Evolutionary conservation across 2,113 vertebrate species (phyloP).

Genomic region (Coptodon rendalli): DNA sequence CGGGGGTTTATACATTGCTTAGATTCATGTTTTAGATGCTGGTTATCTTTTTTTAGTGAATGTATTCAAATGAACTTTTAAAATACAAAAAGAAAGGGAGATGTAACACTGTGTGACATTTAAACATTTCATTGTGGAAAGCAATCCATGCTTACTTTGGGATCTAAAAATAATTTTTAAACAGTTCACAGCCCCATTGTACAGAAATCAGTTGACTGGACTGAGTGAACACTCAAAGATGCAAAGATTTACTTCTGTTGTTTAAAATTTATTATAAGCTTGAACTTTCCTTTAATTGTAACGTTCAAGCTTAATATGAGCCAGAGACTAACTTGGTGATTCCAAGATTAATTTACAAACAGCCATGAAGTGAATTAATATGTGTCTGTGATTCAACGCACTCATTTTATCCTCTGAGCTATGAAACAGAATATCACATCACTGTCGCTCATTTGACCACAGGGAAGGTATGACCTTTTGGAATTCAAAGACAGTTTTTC

Average conservation of each 20-base stretch:
- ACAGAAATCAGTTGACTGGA: not conserved
- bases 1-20: not conserved
- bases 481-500: constrained; percentile 41
- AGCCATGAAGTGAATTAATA: constrained; percentile 20
- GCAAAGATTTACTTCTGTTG: not conserved
- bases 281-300: not conserved
- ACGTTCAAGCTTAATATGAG: not conserved
- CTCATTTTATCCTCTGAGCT: constrained; percentile 44
- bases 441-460: constrained; percentile 53
- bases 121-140: not conserved
- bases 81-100: not conserved
- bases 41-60: not conserved
- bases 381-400: constrained; percentile 24
- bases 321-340: not conserved
- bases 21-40: not conserved
- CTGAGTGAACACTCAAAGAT: not conserved
- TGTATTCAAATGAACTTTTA: not conserved
- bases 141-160: not conserved
- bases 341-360: constrained; percentile 14
- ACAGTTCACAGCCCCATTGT: not conserved
- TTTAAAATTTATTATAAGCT: not conserved
- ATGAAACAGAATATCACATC: constrained; percentile 49
- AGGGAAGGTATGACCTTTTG: constrained; percentile 53
- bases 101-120: not conserved
- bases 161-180: not conserved